phyloP scores from a whole-genome alignment of 2,113 vertebrate genomes.

The Alligator mississippiensis region DNA sequence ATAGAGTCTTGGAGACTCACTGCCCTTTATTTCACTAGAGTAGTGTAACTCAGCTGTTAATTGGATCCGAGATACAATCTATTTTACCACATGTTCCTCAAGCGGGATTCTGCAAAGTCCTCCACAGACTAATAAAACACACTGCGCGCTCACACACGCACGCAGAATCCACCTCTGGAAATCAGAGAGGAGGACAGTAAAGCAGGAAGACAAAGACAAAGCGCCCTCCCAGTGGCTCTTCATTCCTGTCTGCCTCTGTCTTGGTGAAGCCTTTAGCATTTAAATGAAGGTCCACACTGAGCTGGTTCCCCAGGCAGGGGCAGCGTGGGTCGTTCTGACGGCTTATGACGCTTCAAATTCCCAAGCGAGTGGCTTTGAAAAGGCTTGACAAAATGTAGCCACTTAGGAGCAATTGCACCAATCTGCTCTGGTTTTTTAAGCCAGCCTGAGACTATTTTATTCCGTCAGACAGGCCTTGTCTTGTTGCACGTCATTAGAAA shows the following conservation, averaged over 20 bases:
- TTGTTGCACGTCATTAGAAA: neutral
- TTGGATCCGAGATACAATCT: slow-evolving; percentile 72
- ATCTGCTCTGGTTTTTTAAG: neutral
- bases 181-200: neutral
- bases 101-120: slow-evolving; percentile 37
- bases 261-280: neutral
- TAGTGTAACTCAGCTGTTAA: slow-evolving; percentile 75
- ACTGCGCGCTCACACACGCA: neutral
- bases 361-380: slow-evolving; percentile 5
- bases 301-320: neutral
- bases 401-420: slow-evolving; percentile 28
- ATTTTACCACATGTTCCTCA: slow-evolving; percentile 28
- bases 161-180: neutral
- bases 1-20: slow-evolving; percentile 82
- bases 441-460: neutral
- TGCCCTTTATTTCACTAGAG: slow-evolving; percentile 73
- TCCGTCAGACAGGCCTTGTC: neutral
- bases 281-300: neutral
- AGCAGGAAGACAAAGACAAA: neutral
- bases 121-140: neutral
- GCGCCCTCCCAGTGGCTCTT: neutral
- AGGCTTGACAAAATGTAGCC: neutral
- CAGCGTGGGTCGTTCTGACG: neutral
- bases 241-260: neutral
- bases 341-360: neutral